phyloP scores from a whole-genome alignment of 2,888 invertebrate species.

The Lycocerus yunnanus region DNA sequence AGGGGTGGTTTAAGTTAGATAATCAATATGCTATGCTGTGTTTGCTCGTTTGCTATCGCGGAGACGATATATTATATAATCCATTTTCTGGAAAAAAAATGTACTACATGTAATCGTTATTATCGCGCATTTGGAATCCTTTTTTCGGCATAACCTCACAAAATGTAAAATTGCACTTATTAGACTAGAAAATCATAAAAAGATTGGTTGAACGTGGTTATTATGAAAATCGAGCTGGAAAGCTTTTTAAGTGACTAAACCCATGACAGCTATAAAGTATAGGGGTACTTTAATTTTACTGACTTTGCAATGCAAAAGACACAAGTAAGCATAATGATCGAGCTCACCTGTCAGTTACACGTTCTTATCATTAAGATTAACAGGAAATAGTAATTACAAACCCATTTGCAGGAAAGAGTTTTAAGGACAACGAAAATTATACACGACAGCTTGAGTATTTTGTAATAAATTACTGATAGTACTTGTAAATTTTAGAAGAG shows the following conservation, averaged over 20 bases:
- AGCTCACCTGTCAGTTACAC: neutral
- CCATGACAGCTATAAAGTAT: neutral
- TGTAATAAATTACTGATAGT: neutral
- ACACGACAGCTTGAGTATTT: neutral
- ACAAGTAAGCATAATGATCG: neutral
- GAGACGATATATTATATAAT: constrained; percentile 18
- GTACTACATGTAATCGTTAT: neutral
- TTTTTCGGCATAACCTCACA: neutral
- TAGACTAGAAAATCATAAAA: neutral
- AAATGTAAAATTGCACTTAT: neutral
- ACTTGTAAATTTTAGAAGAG: neutral
- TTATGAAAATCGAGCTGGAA: neutral
- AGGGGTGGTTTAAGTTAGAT: constrained; percentile 20
- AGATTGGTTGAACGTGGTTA: neutral
- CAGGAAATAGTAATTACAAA: neutral
- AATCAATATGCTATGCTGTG: constrained; percentile 22
- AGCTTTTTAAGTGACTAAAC: neutral
- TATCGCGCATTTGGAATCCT: neutral
- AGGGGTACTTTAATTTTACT: neutral
- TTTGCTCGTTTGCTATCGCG: constrained; percentile 13
- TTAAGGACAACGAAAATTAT: neutral
- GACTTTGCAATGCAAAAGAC: neutral
- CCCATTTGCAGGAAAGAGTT: neutral
- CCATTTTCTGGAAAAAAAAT: constrained; percentile 14
- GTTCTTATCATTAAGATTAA: neutral